Percentiles rank a stretch among this genome's conserved stretches.
Conservation (phyloP, 2,888 invertebrate species). For the Timema podura region DNA sequence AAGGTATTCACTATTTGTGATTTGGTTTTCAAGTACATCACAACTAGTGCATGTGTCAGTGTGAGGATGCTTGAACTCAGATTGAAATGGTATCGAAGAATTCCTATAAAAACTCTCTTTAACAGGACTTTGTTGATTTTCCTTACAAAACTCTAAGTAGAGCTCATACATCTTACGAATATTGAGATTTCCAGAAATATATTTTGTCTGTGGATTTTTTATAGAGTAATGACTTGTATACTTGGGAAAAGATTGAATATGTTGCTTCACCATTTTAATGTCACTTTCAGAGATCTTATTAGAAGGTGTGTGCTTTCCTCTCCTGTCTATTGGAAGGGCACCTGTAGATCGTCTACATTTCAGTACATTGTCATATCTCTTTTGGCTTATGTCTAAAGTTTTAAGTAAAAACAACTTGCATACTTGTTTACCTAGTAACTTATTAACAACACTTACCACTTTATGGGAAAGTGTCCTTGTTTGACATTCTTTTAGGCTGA, state of each 20-base stretch:
- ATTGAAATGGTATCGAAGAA: not conserved
- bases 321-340: conserved; percentile 1
- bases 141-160: conserved; percentile 2
- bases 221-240: conserved; percentile 9
- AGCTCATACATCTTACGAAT: conserved; percentile 2
- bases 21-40: not conserved
- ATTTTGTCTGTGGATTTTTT: conserved; percentile 1
- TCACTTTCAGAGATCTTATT: not conserved
- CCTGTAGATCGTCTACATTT: not conserved
- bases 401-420: conserved; percentile 8
- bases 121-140: conserved; percentile 1
- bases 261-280: conserved; percentile 7
- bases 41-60: not conserved
- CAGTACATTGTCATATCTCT: conserved; percentile 1
- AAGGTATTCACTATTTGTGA: too few species aligned
- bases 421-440: not conserved
- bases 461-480: not conserved
- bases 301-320: conserved; percentile 1
- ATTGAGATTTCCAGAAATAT: conserved; percentile 5
- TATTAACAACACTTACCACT: not conserved
- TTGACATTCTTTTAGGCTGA: conserved; percentile 3
- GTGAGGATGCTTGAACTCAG: not conserved
- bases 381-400: conserved; percentile 6
- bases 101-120: not conserved
- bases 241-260: conserved; percentile 13